Base-by-base conservation (phyloP, 1,140 invertebrate genomes). In the Myzus persicae region DNA sequence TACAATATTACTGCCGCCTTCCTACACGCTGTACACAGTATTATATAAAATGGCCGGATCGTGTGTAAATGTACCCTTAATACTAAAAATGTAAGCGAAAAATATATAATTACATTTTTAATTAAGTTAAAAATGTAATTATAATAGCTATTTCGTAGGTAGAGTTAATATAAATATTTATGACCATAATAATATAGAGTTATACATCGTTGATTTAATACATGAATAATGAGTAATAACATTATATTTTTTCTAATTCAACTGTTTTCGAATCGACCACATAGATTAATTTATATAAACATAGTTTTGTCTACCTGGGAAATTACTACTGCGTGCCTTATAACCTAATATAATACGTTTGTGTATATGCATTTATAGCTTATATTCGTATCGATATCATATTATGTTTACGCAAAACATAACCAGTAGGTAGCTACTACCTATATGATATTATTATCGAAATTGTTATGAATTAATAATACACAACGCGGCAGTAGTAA, bases 111-210 rank as follows among this genome's bases (percentile, higher is more conserved):
- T 76, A 76, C 14, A 76, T n/a, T 76, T 76, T 76, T 76, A 76
- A 76, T 76, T 76, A 76, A 76, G 59, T 76, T 76, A 76, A 76
- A 76, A 76, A n/a, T 76, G 14, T 76, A 76, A 76, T 76, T 76
- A 76, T 76, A 76, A 76, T n/a, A 76, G 59, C 59, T n/a, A 67
- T 76, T 76, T n/a, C 4, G 59, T n/a, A 76, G 31, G 59, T n/a
- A 76, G 14, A 76, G 14, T n/a, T 14, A 18, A n/a, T 76, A 76
- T 76, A 76, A 76, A n/a, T 76, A 76, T 76, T 76, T 18, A 76
- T 76, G n/a, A 76, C 14, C n/a, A 76, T n/a, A 31, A 48, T 48
- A 24, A n/a, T 18, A 14, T 14, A 5, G 5, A n/a, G 9, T 59
- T 6, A 76, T n/a, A 76, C 14, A n/a, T n/a, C 14, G 14, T 76